Percentiles rank a stretch among this genome's conserved stretches.
Conservation (phyloP, 2,888 invertebrate genomes). For the Pedicia rivosa region DNA sequence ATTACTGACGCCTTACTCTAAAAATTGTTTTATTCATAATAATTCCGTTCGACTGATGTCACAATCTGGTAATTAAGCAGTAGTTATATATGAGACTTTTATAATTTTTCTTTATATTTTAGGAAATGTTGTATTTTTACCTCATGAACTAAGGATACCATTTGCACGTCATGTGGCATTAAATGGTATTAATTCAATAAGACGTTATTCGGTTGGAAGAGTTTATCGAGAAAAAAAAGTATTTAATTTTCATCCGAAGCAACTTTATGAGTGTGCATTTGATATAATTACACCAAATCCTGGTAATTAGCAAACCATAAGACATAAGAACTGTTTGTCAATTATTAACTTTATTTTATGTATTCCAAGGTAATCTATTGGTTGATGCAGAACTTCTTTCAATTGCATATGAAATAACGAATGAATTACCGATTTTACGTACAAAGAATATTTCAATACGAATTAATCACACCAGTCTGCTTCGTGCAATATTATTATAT, state of each 20-base stretch:
- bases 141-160: constrained; percentile 66
- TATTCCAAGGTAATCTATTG: constrained; percentile 43
- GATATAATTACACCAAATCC: constrained; percentile 72
- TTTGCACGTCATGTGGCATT: constrained; percentile 73
- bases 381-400: constrained; percentile 76
- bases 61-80: too few species aligned
- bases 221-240: constrained; percentile 72
- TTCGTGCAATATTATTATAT: constrained; percentile 59
- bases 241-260: constrained; percentile 72
- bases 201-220: constrained; percentile 73
- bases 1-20: constrained; percentile 58
- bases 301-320: constrained; percentile 30
- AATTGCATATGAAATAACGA: constrained; percentile 57
- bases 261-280: constrained; percentile 81
- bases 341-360: neutral
- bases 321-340: neutral
- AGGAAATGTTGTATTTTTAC: constrained; percentile 73
- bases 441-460: constrained; percentile 51
- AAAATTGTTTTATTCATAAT: constrained; percentile 22
- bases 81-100: too few species aligned
- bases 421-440: constrained; percentile 45
- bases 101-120: too few species aligned
- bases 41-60: constrained; percentile 68
- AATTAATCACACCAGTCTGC: constrained; percentile 62
- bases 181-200: constrained; percentile 57